phyloP scores from a whole-genome alignment of 2,888 invertebrate genomes.

The Mimumesa dahlbomi region DNA sequence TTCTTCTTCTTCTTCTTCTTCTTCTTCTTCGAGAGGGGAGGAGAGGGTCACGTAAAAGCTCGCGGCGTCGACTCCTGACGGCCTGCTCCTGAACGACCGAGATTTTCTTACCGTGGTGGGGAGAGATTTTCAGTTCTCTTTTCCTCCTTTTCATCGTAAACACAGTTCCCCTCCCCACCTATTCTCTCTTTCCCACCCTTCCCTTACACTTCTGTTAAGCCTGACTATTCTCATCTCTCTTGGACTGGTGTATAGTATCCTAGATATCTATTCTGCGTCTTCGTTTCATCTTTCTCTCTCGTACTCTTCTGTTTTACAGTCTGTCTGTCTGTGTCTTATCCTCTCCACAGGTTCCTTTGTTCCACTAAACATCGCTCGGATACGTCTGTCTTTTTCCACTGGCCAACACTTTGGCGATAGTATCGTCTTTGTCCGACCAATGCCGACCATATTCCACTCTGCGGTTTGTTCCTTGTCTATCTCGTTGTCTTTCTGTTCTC shows the following conservation, averaged over 20 bases:
- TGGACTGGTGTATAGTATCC: too few relatives aligned
- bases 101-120: conserved; percentile 56
- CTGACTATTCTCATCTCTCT: conserved; percentile 38
- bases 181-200: conserved; percentile 15
- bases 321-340: conserved; percentile 35
- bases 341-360: conserved; percentile 3
- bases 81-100: conserved; percentile 48
- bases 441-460: neutral
- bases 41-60: conserved; percentile 45
- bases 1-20: conserved; percentile 55
- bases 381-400: conserved; percentile 14
- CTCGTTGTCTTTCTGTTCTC: neutral
- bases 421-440: conserved; percentile 2
- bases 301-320: conserved; percentile 10
- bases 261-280: too few relatives aligned
- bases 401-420: neutral
- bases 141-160: conserved; percentile 58
- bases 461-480: neutral
- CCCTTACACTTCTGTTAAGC: conserved; percentile 20
- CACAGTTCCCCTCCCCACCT: conserved; percentile 24
- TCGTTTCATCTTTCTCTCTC: conserved; percentile 37
- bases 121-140: conserved; percentile 61
- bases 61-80: conserved; percentile 47
- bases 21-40: conserved; percentile 48
- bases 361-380: conserved; percentile 1